Base-by-base conservation (phyloP, 1,140 invertebrate genomes). In the Ceratina calcarata region DNA sequence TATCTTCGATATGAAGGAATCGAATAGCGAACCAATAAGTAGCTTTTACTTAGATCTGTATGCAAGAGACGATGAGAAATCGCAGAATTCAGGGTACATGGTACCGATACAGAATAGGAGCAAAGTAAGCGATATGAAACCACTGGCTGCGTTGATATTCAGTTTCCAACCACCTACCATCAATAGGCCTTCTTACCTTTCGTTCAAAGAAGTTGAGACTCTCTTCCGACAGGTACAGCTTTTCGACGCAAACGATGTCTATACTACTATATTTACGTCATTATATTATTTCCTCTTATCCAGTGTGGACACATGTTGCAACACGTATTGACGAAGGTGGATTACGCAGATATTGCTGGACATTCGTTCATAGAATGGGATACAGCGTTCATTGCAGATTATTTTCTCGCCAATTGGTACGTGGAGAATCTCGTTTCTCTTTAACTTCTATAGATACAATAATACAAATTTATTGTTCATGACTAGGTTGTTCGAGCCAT, bases 311-410 rank as follows among this genome's bases (percentile, higher is more conserved):
- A 96, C 84, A 94, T 95, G 0, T 91, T 99, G 12, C 96, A 98
- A 86, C 96, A 98, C 92, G 90, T 98, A 76, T 91, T 99, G 45
- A 96, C 96, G 2, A 95, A 94, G 89, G 95, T 96, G 0, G 95
- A 95, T 3, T 98, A 97, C 88, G 94, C 95, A n/a, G 97, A 98
- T 91, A 94, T 98, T 0, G 94, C 97, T 10, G 97, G 97, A 1
- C 91, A 97, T 3, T 96, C 95, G 0, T 98, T 97, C 89, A 94
- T 99, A 0, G 98, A 99, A 93, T 98, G 97, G 97, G 98, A 99
- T 92, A 96, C 96, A 15, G 95, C 96, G 0, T 95, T 96, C 88
- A 95, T 98, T 0, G 96, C 96, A 61, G 95, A 96, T 0, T 94
- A 97, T 87, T 96, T 99, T 64, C 95, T 99, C 94, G 94, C 94